phyloP scores from a whole-genome alignment of 2,888 invertebrate species.

The Malacosoma neustria region DNA sequence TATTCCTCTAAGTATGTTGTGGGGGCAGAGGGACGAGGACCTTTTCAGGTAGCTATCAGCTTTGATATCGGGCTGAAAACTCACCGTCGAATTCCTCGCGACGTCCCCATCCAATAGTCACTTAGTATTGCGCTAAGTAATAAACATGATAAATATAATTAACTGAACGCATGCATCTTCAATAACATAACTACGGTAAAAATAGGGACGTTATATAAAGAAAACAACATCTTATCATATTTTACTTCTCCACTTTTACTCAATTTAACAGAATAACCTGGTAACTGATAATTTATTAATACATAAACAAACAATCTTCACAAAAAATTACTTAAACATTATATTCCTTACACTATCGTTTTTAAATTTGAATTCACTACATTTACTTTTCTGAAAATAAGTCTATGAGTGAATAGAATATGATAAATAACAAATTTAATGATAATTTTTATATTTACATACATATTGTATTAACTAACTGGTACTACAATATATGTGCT shows the following conservation, averaged over 20 bases:
- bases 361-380: constrained; percentile 61
- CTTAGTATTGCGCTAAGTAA: constrained; percentile 54
- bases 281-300: constrained; percentile 68
- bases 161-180: constrained; percentile 29
- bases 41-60: no score
- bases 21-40: no score
- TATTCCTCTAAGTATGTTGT: constrained; percentile 22
- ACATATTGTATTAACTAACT: constrained; percentile 43
- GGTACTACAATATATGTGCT: constrained; percentile 56
- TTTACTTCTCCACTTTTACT: constrained; percentile 65
- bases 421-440: constrained; percentile 69
- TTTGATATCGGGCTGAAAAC: no score
- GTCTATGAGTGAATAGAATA: constrained; percentile 64
- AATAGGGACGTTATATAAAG: constrained; percentile 52
- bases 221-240: constrained; percentile 64
- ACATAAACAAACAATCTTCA: constrained; percentile 60
- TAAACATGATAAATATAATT: constrained; percentile 26
- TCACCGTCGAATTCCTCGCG: constrained; percentile 14
- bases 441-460: constrained; percentile 59
- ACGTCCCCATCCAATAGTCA: constrained; percentile 18
- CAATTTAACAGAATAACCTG: constrained; percentile 64
- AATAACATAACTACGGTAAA: constrained; percentile 24
- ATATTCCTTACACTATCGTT: constrained; percentile 46
- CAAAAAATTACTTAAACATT: constrained; percentile 48
- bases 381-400: constrained; percentile 63